phyloP scores from a whole-genome alignment of 92 coral and sea anemone species.

The Anthopleura xanthogrammica region DNA sequence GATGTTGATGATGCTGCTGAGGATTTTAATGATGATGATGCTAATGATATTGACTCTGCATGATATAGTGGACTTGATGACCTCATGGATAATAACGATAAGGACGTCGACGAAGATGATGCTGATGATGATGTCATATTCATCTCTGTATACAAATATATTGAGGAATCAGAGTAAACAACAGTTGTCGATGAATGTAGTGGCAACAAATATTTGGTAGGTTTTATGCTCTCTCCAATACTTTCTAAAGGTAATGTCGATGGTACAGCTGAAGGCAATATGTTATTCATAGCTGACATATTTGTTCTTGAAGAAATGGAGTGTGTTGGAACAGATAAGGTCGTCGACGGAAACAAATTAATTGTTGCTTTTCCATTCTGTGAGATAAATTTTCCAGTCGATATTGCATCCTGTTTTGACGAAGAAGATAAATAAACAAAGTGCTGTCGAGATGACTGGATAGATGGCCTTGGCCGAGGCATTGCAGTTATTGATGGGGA shows the following conservation, averaged over 20 bases:
- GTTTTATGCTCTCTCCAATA: neutral
- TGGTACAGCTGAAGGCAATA: neutral
- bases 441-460: neutral
- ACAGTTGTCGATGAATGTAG: neutral
- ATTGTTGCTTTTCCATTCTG: neutral
- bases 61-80: neutral
- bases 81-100: neutral
- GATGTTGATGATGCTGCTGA: neutral
- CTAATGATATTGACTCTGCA: neutral
- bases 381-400: neutral
- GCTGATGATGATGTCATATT: neutral
- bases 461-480: neutral
- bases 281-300: neutral
- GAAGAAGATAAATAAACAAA: neutral
- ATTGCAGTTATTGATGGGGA: neutral
- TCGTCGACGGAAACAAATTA: neutral
- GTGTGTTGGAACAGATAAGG: neutral
- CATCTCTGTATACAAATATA: neutral
- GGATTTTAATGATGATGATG: neutral
- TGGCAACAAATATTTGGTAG: neutral
- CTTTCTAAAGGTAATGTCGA: neutral
- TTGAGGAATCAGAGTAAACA: neutral
- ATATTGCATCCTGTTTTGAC: neutral
- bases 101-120: neutral
- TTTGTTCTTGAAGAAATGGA: neutral